phyloP scores from a whole-genome alignment of 2,888 invertebrate genomes.

The Synergus japonicus region DNA sequence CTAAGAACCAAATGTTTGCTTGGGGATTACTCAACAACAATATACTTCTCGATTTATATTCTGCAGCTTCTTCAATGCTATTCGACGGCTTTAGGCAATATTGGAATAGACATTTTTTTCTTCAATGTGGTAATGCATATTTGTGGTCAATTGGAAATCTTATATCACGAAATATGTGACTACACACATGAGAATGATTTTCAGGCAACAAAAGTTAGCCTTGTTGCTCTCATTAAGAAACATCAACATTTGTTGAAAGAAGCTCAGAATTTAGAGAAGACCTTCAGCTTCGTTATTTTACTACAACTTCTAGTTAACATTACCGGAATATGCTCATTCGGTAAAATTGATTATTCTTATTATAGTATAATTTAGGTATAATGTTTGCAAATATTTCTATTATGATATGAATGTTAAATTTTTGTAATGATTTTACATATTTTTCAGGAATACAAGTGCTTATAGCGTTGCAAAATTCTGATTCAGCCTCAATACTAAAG shows the following conservation, averaged over 20 bases:
- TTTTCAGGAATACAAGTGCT: constrained; percentile 51
- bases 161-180: constrained; percentile 59
- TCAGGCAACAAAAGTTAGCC: constrained; percentile 29
- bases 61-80: background rate
- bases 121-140: constrained; percentile 69
- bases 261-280: constrained; percentile 49
- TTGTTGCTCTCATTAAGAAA: constrained; percentile 43
- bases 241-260: constrained; percentile 43
- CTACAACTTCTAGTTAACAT: constrained; percentile 49
- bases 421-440: background rate
- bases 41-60: background rate
- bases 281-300: constrained; percentile 54
- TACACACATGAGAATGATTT: constrained; percentile 43
- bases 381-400: too few relatives aligned
- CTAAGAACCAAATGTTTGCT: background rate
- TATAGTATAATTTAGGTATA: background rate
- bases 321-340: background rate
- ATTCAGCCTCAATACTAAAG: constrained; percentile 25
- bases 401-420: background rate
- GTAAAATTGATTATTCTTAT: background rate
- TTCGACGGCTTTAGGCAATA: constrained; percentile 48
- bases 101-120: constrained; percentile 67
- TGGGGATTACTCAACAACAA: background rate
- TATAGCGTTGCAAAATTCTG: constrained; percentile 43
- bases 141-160: constrained; percentile 70